phyloP scores from a whole-genome alignment of 2,113 vertebrate genomes.

The Prolemur simus region DNA sequence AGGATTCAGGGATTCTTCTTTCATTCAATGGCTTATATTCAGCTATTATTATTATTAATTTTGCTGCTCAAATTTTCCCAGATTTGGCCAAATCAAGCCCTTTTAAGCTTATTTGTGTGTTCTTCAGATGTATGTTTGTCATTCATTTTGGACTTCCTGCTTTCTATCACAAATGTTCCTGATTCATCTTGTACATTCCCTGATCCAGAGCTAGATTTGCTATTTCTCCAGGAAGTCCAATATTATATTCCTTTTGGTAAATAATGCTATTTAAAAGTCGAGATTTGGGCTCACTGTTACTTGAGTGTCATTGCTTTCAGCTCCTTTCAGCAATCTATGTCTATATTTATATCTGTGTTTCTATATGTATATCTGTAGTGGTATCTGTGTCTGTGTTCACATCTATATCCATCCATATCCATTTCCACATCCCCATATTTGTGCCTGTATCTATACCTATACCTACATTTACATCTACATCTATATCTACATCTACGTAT shows the following conservation, averaged over 20 bases:
- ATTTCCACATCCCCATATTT: neutral
- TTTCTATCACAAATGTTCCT: neutral
- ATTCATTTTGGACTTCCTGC: neutral
- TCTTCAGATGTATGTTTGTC: neutral
- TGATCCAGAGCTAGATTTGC: neutral
- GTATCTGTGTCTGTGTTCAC: neutral
- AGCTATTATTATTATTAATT: neutral
- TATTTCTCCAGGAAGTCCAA: neutral
- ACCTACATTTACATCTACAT: neutral
- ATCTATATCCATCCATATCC: neutral
- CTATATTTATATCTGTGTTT: neutral
- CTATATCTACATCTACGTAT: neutral
- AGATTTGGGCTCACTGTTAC: neutral
- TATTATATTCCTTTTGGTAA: neutral
- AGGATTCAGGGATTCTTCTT: neutral
- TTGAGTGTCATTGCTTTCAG: neutral
- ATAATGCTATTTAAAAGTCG: neutral
- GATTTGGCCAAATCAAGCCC: neutral
- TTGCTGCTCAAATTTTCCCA: neutral
- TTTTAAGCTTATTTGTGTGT: neutral
- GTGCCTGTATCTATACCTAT: neutral
- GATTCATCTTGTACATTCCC: neutral
- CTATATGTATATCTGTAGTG: neutral
- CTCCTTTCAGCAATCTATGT: neutral
- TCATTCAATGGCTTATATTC: neutral